Percentiles rank a stretch among this genome's conserved stretches.
Conservation (phyloP, 2,888 invertebrate species). For the Odontocerum albicorne region DNA sequence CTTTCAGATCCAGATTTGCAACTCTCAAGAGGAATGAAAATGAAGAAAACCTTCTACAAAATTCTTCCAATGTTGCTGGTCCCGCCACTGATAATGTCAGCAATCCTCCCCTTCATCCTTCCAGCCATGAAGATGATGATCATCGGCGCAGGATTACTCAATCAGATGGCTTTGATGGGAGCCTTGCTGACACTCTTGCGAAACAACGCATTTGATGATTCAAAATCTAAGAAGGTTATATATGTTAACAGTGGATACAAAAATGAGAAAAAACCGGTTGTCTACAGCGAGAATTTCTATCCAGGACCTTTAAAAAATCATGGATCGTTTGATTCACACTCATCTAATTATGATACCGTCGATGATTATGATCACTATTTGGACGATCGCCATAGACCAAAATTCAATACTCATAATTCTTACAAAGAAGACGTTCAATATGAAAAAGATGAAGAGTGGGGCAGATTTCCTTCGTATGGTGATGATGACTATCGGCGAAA, state of each 20-base stretch:
- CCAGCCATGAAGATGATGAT: constrained; percentile 69
- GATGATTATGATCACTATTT: no score
- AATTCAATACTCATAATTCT: no score
- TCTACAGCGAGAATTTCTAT: constrained; percentile 25
- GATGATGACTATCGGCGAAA: no score
- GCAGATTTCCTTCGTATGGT: no score
- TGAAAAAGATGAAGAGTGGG: no score
- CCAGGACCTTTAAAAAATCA: no score
- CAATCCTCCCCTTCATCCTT: constrained; percentile 67
- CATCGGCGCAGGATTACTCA: constrained; percentile 61
- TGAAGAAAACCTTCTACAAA: constrained; percentile 46
- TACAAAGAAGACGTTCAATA: no score
- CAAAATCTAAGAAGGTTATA: constrained; percentile 56
- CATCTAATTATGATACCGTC: no score
- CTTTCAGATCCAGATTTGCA: constrained; percentile 29
- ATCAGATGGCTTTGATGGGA: constrained; percentile 67
- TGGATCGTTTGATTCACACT: no score
- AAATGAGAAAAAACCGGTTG: constrained; percentile 44
- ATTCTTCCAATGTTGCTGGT: constrained; percentile 60
- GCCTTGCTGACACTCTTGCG: constrained; percentile 60
- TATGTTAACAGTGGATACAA: constrained; percentile 61
- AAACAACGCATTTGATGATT: constrained; percentile 60
- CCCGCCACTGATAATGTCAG: constrained; percentile 66
- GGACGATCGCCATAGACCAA: no score
- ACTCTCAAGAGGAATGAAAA: constrained; percentile 32